Evolutionary conservation across 2,888 invertebrate species (phyloP).

Genomic region (Noctua pronuba): DNA sequence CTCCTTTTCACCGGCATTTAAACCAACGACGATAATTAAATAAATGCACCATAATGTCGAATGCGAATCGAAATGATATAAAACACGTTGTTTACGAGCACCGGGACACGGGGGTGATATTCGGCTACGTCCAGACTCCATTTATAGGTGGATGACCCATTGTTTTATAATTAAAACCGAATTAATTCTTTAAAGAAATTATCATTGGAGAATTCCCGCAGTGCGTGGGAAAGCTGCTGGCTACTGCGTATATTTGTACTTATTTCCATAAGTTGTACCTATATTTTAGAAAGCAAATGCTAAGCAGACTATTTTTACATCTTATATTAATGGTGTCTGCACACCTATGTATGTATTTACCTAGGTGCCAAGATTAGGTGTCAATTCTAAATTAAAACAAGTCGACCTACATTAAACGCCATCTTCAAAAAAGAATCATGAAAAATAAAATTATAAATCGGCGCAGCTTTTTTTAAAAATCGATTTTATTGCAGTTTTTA

Average conservation of each 20-base stretch:
- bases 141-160: constrained; percentile 63
- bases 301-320: constrained; percentile 15
- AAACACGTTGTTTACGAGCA: constrained; percentile 77
- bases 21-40: constrained; percentile 72
- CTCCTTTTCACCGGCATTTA: constrained; percentile 49
- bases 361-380: neutral
- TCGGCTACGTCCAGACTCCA: constrained; percentile 39
- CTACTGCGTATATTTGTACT: constrained; percentile 9
- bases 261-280: constrained; percentile 24
- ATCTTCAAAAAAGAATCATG: neutral
- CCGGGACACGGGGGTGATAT: constrained; percentile 42
- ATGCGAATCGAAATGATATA: constrained; percentile 72
- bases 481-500: constrained; percentile 63
- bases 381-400: constrained; percentile 11
- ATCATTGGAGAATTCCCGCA: constrained; percentile 34
- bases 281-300: constrained; percentile 42
- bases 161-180: constrained; percentile 52
- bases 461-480: constrained; percentile 26
- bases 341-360: neutral
- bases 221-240: constrained; percentile 41
- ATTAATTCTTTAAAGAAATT: constrained; percentile 44
- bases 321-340: constrained; percentile 8
- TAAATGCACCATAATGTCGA: constrained; percentile 73
- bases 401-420: neutral
- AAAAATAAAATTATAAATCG: constrained; percentile 3